Conservation (phyloP, 1,140 invertebrate species). For the Parapsyche elsis region DNA sequence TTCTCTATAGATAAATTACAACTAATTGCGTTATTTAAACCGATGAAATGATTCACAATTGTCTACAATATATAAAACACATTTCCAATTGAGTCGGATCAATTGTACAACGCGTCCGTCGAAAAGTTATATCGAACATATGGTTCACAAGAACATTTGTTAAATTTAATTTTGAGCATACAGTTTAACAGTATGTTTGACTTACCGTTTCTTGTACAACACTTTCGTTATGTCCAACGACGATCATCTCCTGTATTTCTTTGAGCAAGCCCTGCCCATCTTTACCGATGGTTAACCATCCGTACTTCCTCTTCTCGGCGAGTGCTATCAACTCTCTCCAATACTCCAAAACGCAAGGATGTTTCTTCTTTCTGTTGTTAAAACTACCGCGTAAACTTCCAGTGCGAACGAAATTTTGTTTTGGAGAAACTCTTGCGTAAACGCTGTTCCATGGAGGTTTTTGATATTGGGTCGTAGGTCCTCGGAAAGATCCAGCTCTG, state of each 20-base stretch:
- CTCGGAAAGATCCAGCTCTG: slow-evolving; percentile 50
- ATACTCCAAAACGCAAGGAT: slow-evolving; percentile 59
- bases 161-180: background rate
- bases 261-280: slow-evolving; percentile 64
- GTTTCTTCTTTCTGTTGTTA: slow-evolving; percentile 58
- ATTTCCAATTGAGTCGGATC: too few species aligned
- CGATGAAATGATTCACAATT: background rate
- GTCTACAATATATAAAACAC: too few species aligned
- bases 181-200: background rate
- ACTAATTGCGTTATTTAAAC: background rate
- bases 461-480: background rate
- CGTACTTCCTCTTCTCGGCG: slow-evolving; percentile 67
- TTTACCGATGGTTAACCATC: slow-evolving; percentile 62
- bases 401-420: slow-evolving; percentile 61
- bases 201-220: slow-evolving; percentile 48
- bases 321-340: slow-evolving; percentile 70
- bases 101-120: too few species aligned
- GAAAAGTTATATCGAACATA: too few species aligned
- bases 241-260: slow-evolving; percentile 59
- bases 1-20: background rate
- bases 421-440: slow-evolving; percentile 60
- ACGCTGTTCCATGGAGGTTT: slow-evolving; percentile 68
- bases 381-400: slow-evolving; percentile 64
- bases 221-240: slow-evolving; percentile 47
- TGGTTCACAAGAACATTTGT: too few species aligned